These are phyloP conservation scores for Synergus gifuensis DNA, from an alignment of 2,888 invertebrate species.

Conservation along the genomic window DNA sequence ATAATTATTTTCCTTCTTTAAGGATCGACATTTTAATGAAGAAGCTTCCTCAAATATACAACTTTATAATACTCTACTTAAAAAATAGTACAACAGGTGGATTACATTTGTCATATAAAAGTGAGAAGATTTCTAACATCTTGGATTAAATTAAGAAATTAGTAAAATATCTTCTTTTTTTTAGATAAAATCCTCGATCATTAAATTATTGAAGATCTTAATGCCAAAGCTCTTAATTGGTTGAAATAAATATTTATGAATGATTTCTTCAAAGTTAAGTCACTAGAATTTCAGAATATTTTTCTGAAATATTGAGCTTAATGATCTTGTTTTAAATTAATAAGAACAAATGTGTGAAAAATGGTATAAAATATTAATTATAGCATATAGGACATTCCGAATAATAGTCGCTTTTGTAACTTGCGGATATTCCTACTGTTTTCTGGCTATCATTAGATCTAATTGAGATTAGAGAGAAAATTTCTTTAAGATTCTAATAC, in stretches of 20 bases:
- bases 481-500: constrained; percentile 45
- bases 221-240: background rate
- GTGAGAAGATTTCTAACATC: constrained; percentile 21
- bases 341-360: background rate
- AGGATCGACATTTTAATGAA: background rate
- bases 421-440: constrained; percentile 10
- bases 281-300: background rate
- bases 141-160: constrained; percentile 18
- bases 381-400: background rate
- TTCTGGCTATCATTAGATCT: background rate
- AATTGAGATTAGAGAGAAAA: background rate
- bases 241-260: background rate
- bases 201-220: too few species aligned
- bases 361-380: background rate
- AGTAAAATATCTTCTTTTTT: background rate
- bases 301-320: background rate
- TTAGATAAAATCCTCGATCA: background rate
- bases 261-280: background rate
- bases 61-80: background rate
- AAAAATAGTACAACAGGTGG: constrained; percentile 23
- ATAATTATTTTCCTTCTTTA: background rate
- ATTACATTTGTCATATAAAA: constrained; percentile 33
- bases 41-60: constrained; percentile 16
- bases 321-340: background rate
- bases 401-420: background rate